These are phyloP conservation scores for Hestina assimilis DNA, from an alignment of 1,140 invertebrate genomes.

Conservation along the genomic window DNA sequence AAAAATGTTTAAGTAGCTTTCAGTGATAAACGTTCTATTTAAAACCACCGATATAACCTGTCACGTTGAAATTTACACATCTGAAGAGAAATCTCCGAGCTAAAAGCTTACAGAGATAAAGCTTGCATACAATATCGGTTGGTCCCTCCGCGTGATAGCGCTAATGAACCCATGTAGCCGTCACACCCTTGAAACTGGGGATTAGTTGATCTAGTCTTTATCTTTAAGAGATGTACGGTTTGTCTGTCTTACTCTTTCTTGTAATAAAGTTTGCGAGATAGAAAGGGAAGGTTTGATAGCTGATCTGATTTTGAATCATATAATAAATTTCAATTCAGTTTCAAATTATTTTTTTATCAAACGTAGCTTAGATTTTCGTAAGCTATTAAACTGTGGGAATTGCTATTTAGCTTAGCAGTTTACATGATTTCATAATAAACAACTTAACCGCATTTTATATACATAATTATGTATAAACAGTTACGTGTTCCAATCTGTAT, in stretches of 20 bases:
- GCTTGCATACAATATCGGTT: slow-evolving; percentile 51
- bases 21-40: slow-evolving; percentile 40
- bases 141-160: slow-evolving; percentile 52
- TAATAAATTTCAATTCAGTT: too few relatives aligned
- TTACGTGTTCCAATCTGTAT: too few relatives aligned
- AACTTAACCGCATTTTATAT: too few relatives aligned
- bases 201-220: not conserved
- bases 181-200: slow-evolving; percentile 55
- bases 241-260: not conserved
- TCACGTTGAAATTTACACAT: slow-evolving; percentile 52
- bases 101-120: slow-evolving; percentile 70
- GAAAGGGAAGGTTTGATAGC: too few relatives aligned
- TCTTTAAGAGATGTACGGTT: not conserved
- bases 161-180: slow-evolving; percentile 70
- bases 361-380: too few relatives aligned
- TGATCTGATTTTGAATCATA: too few relatives aligned
- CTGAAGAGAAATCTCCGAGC: slow-evolving; percentile 51
- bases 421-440: too few relatives aligned
- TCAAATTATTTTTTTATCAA: too few relatives aligned
- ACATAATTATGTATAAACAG: too few relatives aligned
- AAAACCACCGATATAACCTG: slow-evolving; percentile 35
- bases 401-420: too few relatives aligned
- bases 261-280: not conserved
- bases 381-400: too few relatives aligned
- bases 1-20: slow-evolving; percentile 6